Evolutionary conservation across 2,797 vertebrate species (phyloP).

Genomic region (Epinephelus malabaricus): DNA sequence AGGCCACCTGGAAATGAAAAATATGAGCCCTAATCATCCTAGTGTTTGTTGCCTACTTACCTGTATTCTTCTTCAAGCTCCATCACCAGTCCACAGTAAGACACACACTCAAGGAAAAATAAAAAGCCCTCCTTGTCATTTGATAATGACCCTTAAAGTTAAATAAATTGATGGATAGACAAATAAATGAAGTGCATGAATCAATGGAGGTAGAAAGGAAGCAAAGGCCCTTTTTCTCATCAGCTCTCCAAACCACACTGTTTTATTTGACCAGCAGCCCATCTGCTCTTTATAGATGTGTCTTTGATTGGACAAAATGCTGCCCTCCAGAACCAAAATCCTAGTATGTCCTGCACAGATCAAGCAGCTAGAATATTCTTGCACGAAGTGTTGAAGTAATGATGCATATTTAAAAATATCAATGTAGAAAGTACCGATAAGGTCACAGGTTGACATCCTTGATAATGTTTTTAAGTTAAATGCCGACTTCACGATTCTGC

Average conservation of each 20-base stretch:
- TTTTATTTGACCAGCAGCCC: neutral
- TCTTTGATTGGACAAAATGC: neutral
- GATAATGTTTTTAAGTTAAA: neutral
- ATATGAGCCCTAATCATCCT: neutral
- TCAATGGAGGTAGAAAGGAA: neutral
- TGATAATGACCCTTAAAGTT: slow-evolving; percentile 6
- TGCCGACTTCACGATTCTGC: neutral
- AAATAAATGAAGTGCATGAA: slow-evolving; percentile 11
- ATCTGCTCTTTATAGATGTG: neutral
- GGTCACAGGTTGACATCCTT: neutral
- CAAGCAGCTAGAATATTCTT: neutral
- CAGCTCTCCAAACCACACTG: neutral
- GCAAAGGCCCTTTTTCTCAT: neutral
- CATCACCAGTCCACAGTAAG: neutral
- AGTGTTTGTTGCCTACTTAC: neutral
- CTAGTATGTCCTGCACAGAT: neutral
- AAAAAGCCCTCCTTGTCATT: slow-evolving; percentile 10
- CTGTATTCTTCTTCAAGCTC: slow-evolving; percentile 5
- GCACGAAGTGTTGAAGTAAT: neutral
- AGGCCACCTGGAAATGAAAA: slow-evolving; percentile 4
- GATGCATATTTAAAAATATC: neutral
- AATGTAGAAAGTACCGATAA: neutral
- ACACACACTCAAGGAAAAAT: neutral
- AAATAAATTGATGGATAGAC: neutral
- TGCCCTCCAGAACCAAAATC: neutral